A percentile compares a stretch with the other conserved stretches of the same genome.
Evolutionary conservation across 2,797 vertebrate species (phyloP).

Genomic region (Sphaeramia orbicularis): DNA sequence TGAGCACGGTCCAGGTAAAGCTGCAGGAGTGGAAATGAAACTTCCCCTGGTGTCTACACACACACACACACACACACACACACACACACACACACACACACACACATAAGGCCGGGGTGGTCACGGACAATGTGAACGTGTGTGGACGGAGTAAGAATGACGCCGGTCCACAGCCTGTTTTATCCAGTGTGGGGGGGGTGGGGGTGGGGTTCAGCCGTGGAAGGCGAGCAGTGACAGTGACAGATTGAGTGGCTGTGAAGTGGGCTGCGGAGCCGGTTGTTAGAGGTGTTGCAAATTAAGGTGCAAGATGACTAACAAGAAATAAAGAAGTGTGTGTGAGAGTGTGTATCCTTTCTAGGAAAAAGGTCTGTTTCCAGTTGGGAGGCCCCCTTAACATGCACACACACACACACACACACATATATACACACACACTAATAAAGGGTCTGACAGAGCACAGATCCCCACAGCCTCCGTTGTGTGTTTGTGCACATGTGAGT

Average conservation of each 20-base stretch:
- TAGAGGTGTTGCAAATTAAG: constrained; percentile 84
- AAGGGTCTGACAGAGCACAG: constrained; percentile 81
- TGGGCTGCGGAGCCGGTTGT: constrained; percentile 72
- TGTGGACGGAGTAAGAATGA: too few relatives aligned
- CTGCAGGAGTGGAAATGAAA: constrained; percentile 58
- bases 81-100: constrained; percentile 10
- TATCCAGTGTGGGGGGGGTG: constrained; percentile 20
- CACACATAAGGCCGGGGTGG: too few relatives aligned
- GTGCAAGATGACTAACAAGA: constrained; percentile 73
- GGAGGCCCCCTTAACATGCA: constrained; percentile 69
- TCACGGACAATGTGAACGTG: too few relatives aligned
- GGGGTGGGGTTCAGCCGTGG: constrained; percentile 40
- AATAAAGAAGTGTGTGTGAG: constrained; percentile 80
- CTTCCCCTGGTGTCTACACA: constrained; percentile 47
- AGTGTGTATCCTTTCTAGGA: constrained; percentile 77
- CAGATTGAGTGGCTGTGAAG: constrained; percentile 80
- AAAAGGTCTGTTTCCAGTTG: constrained; percentile 74
- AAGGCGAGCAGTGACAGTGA: constrained; percentile 69
- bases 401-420: constrained; percentile 3
- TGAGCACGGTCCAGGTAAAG: constrained; percentile 51
- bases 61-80: constrained; percentile 35
- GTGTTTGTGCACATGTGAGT: constrained; percentile 49
- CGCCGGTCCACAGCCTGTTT: constrained; percentile 24
- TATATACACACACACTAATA: constrained; percentile 70
- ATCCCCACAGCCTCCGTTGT: constrained; percentile 58